phyloP scores from a whole-genome alignment of 2,797 vertebrate genomes.

The Sebastes hubbsi region DNA sequence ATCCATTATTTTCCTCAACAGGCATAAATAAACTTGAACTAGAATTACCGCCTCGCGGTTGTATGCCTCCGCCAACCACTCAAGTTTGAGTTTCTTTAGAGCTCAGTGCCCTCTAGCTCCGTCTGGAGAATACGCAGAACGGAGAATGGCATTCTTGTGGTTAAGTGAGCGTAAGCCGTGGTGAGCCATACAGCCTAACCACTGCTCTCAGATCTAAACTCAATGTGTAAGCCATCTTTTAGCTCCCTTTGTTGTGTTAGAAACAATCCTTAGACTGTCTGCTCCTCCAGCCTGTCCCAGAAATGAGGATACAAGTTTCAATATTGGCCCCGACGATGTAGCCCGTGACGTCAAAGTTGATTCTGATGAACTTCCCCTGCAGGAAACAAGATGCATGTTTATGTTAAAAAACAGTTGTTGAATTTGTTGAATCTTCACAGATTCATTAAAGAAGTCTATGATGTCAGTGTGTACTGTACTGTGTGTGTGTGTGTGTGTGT shows the following conservation, averaged over 20 bases:
- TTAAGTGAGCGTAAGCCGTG: neutral
- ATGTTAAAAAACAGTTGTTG: neutral
- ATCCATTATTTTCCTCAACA: neutral
- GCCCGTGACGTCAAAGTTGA: slow-evolving; percentile 87
- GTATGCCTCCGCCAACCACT: no score
- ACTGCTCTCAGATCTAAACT: slow-evolving; percentile 12
- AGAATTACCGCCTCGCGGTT: no score
- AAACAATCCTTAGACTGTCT: neutral
- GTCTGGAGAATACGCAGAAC: neutral
- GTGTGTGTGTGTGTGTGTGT: neutral
- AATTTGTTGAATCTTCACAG: neutral
- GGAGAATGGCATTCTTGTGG: slow-evolving; percentile 39
- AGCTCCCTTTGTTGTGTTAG: neutral
- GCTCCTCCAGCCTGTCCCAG: neutral
- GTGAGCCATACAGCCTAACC: neutral
- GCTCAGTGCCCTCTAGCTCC: neutral
- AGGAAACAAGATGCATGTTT: slow-evolving; percentile 30
- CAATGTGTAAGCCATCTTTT: neutral
- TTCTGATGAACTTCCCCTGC: slow-evolving; percentile 84
- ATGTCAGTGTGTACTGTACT: neutral
- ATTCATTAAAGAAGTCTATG: neutral
- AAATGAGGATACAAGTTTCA: slow-evolving; percentile 86
- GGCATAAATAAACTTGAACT: slow-evolving; percentile 15
- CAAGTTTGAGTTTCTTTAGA: neutral
- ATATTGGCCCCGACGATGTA: slow-evolving; percentile 97